phyloP scores from a whole-genome alignment of 2,888 invertebrate genomes.

The Trissolcus japonicus region DNA sequence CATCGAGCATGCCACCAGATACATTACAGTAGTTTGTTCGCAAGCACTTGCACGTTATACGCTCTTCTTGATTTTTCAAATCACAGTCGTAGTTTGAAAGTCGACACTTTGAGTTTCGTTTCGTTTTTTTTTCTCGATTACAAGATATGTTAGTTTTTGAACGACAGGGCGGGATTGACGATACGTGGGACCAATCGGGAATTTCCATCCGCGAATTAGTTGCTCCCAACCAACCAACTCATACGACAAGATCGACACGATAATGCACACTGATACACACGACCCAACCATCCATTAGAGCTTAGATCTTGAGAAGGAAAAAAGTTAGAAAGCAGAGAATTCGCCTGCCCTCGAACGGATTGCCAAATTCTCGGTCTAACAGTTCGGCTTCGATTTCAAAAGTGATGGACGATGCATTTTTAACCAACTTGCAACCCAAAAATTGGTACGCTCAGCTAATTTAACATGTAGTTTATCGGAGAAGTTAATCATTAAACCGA shows the following conservation, averaged over 20 bases:
- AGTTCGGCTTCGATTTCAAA: not conserved
- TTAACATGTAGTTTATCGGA: not conserved
- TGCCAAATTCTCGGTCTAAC: constrained; percentile 7
- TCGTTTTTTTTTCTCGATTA: constrained; percentile 8
- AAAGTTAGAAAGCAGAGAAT: constrained; percentile 5
- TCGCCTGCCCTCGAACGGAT: constrained; percentile 4
- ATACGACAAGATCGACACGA: constrained; percentile 27
- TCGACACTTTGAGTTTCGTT: constrained; percentile 18
- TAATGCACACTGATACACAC: constrained; percentile 36
- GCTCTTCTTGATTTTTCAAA: constrained; percentile 43
- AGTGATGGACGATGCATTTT: constrained; percentile 9
- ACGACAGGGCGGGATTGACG: no score
- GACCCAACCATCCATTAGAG: constrained; percentile 20
- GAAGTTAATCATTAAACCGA: no score
- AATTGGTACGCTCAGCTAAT: not conserved
- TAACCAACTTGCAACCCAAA: no score
- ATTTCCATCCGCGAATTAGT: constrained; percentile 25
- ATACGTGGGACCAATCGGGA: constrained; percentile 14
- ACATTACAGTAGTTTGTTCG: constrained; percentile 39
- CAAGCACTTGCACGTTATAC: constrained; percentile 48
- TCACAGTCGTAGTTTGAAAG: constrained; percentile 22
- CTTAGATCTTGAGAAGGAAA: constrained; percentile 27
- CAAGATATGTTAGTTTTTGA: no score
- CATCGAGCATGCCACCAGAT: constrained; percentile 46
- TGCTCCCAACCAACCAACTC: constrained; percentile 18